These are phyloP conservation scores for Hestina assimilis DNA, from an alignment of 1,140 invertebrate species.

Conservation along the genomic window DNA sequence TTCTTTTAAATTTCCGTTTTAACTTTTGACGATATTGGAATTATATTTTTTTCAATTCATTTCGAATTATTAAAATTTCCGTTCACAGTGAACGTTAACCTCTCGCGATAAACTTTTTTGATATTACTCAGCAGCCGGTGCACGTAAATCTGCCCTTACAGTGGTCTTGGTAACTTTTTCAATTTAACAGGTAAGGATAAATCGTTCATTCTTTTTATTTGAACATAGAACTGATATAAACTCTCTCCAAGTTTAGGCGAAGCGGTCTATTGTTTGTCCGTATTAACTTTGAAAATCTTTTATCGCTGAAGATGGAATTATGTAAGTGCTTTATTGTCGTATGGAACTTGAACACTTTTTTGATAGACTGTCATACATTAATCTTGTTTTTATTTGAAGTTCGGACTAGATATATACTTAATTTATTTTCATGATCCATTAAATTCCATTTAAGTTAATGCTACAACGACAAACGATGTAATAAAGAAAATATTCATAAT, in stretches of 20 bases:
- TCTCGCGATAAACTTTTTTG: constrained; percentile 72
- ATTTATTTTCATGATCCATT: too few relatives aligned
- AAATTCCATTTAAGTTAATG: too few relatives aligned
- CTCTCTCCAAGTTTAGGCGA: constrained; percentile 54
- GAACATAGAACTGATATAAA: constrained; percentile 74
- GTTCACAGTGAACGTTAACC: constrained; percentile 42
- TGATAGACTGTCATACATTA: not conserved
- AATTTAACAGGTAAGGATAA: constrained; percentile 78
- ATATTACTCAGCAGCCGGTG: constrained; percentile 71
- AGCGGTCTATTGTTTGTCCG: constrained; percentile 51
- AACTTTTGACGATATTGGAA: constrained; percentile 31
- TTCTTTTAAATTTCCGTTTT: constrained; percentile 32
- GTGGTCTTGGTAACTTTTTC: constrained; percentile 73
- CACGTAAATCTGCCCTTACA: constrained; percentile 73
- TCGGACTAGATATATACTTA: too few relatives aligned
- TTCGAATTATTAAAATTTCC: constrained; percentile 62
- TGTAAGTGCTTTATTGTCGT: constrained; percentile 10
- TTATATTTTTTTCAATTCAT: constrained; percentile 48
- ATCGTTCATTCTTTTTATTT: constrained; percentile 77
- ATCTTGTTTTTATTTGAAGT: too few relatives aligned
- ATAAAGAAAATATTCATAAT: too few relatives aligned
- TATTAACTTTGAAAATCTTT: constrained; percentile 59
- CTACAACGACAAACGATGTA: too few relatives aligned
- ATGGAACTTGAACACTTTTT: constrained; percentile 1
- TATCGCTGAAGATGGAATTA: constrained; percentile 17